These are phyloP conservation scores for Anas platyrhynchos DNA, from an alignment of 2,113 vertebrate species.

Conservation along the genomic window DNA sequence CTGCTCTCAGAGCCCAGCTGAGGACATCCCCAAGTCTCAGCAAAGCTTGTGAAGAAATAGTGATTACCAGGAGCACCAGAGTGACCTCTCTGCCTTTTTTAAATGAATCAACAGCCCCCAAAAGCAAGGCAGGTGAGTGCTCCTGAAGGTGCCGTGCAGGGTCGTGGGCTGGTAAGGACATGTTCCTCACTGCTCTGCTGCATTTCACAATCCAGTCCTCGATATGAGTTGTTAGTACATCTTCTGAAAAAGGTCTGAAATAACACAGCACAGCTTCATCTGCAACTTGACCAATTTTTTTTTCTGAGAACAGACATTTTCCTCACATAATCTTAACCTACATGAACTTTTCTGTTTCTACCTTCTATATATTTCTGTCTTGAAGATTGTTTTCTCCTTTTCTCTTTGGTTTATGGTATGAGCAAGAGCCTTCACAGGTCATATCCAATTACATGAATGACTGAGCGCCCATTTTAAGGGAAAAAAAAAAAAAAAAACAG, in stretches of 20 bases:
- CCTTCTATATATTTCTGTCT: background rate
- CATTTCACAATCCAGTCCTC: background rate
- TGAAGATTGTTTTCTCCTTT: background rate
- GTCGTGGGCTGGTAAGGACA: too few relatives aligned
- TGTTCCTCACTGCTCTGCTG: background rate
- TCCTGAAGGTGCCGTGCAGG: background rate
- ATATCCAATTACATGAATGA: background rate
- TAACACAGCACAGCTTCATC: background rate
- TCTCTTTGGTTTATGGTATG: background rate
- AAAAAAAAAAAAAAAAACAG: background rate
- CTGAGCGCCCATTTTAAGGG: background rate
- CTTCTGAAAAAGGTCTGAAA: background rate
- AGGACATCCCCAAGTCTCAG: background rate
- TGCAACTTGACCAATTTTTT: background rate
- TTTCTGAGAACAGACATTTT: background rate
- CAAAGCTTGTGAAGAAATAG: background rate
- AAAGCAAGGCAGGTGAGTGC: background rate
- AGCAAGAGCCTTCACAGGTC: background rate
- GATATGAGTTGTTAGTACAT: background rate
- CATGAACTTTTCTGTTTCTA: background rate
- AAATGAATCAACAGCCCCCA: background rate
- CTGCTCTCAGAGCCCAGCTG: background rate
- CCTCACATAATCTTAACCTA: background rate
- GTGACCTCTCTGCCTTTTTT: background rate
- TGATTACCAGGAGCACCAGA: background rate